phyloP scores from a whole-genome alignment of 1,140 invertebrate genomes.

The Pseudomyrmex pallidus region DNA sequence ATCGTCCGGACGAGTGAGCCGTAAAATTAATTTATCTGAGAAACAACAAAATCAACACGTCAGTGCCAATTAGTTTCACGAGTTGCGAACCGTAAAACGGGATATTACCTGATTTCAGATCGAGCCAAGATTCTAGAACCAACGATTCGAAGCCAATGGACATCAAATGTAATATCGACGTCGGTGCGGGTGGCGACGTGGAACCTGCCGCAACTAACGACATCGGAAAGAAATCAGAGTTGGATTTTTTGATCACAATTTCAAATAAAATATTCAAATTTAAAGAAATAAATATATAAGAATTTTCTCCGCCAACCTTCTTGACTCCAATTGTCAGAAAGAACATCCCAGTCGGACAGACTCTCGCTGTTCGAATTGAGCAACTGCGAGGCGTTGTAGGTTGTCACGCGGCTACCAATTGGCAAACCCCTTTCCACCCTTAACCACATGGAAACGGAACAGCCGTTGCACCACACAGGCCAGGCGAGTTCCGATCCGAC shows the following conservation, averaged over 20 bases:
- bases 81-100: not conserved
- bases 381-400: constrained; percentile 63
- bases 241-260: constrained; percentile 51
- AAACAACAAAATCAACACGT: constrained; percentile 51
- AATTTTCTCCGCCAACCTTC: constrained; percentile 75
- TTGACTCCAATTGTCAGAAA: constrained; percentile 84
- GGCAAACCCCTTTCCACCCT: constrained; percentile 81
- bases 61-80: not conserved
- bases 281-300: constrained; percentile 37
- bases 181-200: constrained; percentile 79
- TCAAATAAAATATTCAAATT: constrained; percentile 4
- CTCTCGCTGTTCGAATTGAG: constrained; percentile 80
- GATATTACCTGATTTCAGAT: constrained; percentile 83
- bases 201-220: constrained; percentile 79
- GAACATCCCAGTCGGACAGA: constrained; percentile 83
- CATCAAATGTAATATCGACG: constrained; percentile 85
- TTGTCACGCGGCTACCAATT: constrained; percentile 65
- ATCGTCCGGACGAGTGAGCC: constrained; percentile 86
- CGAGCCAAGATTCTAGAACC: constrained; percentile 85
- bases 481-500: constrained; percentile 85
- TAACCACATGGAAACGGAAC: constrained; percentile 86
- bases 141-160: constrained; percentile 86
- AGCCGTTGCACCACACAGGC: constrained; percentile 88
- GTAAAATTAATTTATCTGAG: constrained; percentile 85
- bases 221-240: constrained; percentile 47